These are phyloP conservation scores for Sander lucioperca DNA, from an alignment of 2,113 vertebrate genomes.

Conservation along the genomic window DNA sequence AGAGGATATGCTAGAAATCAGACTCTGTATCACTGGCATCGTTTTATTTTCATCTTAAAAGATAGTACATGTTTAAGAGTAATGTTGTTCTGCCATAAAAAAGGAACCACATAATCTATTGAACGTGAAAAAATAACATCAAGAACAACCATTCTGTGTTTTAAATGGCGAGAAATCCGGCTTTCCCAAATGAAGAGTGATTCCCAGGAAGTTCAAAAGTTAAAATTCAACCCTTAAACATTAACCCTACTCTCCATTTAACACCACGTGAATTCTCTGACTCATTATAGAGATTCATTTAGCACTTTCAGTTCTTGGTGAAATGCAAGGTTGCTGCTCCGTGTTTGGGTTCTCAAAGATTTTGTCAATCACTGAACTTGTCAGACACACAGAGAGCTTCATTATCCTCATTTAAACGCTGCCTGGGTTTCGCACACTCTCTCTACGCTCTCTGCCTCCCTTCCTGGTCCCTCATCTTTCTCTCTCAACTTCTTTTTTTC, in stretches of 20 bases:
- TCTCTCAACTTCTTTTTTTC: too few relatives aligned
- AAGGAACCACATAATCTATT: not conserved
- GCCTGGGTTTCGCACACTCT: constrained; percentile 6
- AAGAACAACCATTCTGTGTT: not conserved
- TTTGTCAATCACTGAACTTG: constrained; percentile 37
- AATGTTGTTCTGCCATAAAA: not conserved
- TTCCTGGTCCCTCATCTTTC: constrained; percentile 23
- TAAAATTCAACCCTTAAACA: not conserved
- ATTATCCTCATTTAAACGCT: constrained; percentile 30
- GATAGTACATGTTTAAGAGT: not conserved
- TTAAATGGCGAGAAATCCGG: not conserved
- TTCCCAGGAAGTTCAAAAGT: not conserved
- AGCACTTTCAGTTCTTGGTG: not conserved
- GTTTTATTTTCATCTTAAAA: not conserved
- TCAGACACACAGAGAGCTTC: constrained; percentile 38
- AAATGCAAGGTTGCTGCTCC: constrained; percentile 9
- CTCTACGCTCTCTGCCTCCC: not conserved
- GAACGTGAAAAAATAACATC: not conserved
- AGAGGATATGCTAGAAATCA: not conserved
- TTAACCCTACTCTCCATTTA: not conserved
- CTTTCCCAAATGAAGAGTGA: not conserved
- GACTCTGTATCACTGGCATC: not conserved
- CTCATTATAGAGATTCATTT: not conserved
- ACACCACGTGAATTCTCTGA: not conserved
- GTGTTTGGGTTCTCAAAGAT: constrained; percentile 18